Conservation (phyloP, 2,888 invertebrate species). For the Axea sp. region DNA sequence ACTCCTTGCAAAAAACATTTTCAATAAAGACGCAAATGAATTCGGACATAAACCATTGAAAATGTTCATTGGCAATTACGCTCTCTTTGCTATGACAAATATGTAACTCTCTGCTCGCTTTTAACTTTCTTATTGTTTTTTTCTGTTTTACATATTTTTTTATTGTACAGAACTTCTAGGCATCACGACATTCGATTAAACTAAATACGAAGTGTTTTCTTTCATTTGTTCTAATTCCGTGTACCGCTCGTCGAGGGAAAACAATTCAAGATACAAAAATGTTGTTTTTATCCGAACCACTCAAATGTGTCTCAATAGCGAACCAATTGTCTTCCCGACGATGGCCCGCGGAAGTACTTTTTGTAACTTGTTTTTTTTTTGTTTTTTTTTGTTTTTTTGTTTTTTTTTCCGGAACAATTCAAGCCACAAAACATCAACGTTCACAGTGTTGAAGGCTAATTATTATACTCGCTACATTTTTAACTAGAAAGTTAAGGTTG, state of each 20-base stretch:
- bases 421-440: conserved; percentile 57
- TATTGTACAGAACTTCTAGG: conserved; percentile 50
- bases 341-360: conserved; percentile 10
- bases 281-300: conserved; percentile 4
- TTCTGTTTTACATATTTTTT: conserved; percentile 15
- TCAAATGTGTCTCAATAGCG: not conserved
- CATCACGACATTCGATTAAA: conserved; percentile 48
- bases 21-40: conserved; percentile 31
- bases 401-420: conserved; percentile 30
- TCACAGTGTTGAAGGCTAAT: conserved; percentile 59
- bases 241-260: conserved; percentile 24
- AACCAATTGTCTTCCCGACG: conserved; percentile 10
- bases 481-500: conserved; percentile 53
- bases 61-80: conserved; percentile 46
- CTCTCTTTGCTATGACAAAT: conserved; percentile 19
- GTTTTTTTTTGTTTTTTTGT: too few species aligned
- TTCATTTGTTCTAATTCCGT: conserved; percentile 31
- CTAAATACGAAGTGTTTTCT: conserved; percentile 45
- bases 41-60: conserved; percentile 33
- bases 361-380: not conserved
- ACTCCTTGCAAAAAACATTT: conserved; percentile 46
- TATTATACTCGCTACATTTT: conserved; percentile 52
- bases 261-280: conserved; percentile 23
- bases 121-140: conserved; percentile 42
- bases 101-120: conserved; percentile 10